A percentile compares a stretch with the other conserved stretches of the same genome.
Conservation (phyloP, 2,888 invertebrate genomes). For the Pachydiplax longipennis region DNA sequence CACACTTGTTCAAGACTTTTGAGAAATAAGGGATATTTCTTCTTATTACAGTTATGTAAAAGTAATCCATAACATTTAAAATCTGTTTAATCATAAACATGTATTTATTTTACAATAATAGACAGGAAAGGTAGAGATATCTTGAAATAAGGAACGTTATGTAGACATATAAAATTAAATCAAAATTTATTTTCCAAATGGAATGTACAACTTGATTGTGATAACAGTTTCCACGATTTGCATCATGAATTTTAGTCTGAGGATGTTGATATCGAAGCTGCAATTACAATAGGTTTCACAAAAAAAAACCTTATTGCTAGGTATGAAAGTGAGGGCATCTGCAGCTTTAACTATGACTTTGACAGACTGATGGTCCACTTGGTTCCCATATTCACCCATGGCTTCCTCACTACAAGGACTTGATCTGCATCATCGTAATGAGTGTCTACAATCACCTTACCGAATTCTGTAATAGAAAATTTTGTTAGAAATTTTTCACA, state of each 20-base stretch:
- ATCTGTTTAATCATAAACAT: too few relatives aligned
- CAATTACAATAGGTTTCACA: conserved; percentile 39
- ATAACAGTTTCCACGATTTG: conserved; percentile 4
- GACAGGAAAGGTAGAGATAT: too few relatives aligned
- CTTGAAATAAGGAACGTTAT: neutral
- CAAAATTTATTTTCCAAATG: conserved; percentile 42
- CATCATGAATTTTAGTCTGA: neutral
- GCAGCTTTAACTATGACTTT: conserved; percentile 13
- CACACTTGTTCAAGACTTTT: too few relatives aligned
- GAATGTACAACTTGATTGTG: conserved; percentile 34
- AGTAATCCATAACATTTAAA: too few relatives aligned
- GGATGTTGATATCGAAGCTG: neutral
- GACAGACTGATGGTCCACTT: conserved; percentile 73
- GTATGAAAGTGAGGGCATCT: conserved; percentile 29
- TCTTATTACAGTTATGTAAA: too few relatives aligned
- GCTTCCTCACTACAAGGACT: conserved; percentile 82
- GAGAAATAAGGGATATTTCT: too few relatives aligned
- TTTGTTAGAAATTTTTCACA: conserved; percentile 46
- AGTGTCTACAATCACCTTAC: conserved; percentile 70
- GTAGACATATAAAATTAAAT: conserved; percentile 27
- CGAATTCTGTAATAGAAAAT: conserved; percentile 62
- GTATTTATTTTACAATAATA: too few relatives aligned
- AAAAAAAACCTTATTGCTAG: conserved; percentile 42
- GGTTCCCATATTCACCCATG: conserved; percentile 80
- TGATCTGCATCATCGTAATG: conserved; percentile 70